A percentile compares a stretch with the other conserved stretches of the same genome.
Conservation (phyloP, 2,797 vertebrate genomes). For the Coendou prehensilis region DNA sequence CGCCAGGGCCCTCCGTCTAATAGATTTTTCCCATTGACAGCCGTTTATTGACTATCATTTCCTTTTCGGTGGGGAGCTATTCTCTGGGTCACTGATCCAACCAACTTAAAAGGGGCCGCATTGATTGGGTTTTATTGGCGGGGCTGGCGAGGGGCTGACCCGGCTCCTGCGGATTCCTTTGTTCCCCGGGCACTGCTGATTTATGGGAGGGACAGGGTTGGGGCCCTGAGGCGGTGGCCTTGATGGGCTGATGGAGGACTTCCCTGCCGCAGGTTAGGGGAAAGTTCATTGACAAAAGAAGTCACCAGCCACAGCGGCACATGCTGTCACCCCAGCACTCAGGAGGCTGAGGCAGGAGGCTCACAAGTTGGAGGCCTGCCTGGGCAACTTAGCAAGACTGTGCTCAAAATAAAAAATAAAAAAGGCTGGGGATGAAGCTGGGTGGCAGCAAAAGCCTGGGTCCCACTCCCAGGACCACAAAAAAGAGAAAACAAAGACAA, state of each 20-base stretch:
- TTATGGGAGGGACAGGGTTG: not conserved
- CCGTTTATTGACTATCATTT: slow-evolving; percentile 94
- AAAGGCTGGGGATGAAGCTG: not conserved
- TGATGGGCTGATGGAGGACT: not conserved
- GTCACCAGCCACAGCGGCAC: not conserved
- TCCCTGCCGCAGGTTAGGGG: not conserved
- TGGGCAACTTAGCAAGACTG: not conserved
- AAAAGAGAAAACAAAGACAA: not conserved
- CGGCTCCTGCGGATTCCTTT: slow-evolving; percentile 80
- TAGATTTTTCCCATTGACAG: slow-evolving; percentile 92
- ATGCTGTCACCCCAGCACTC: not conserved
- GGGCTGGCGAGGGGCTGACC: slow-evolving; percentile 87
- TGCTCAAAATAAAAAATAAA: not conserved
- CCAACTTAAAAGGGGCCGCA: slow-evolving; percentile 91
- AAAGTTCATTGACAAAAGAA: not conserved
- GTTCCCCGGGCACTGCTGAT: slow-evolving; percentile 53
- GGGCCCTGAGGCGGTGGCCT: slow-evolving; percentile 50
- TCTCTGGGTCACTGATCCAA: slow-evolving; percentile 95
- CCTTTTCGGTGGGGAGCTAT: slow-evolving; percentile 93
- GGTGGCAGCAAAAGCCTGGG: not conserved
- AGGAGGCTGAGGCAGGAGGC: not conserved
- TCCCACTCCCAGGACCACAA: not conserved
- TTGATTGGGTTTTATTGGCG: slow-evolving; percentile 93
- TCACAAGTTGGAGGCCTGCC: not conserved
- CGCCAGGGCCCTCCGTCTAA: slow-evolving; percentile 75